Percentiles rank a stretch among this genome's conserved stretches.
phyloP scores from a whole-genome alignment of 2,797 vertebrate species.

The Menidia menidia region DNA sequence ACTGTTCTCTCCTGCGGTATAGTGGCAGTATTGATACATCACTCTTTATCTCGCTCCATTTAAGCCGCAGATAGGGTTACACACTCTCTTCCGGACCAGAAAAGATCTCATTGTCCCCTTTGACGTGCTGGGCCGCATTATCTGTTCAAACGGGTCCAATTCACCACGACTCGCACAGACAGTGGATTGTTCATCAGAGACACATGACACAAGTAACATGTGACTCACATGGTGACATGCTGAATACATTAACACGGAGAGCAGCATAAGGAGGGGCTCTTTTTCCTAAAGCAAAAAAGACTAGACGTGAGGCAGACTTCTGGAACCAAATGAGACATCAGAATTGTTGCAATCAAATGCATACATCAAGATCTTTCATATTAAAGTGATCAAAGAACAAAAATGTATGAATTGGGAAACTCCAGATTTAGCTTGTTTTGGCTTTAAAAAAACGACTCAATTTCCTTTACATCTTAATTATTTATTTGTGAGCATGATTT shows the following conservation, averaged over 20 bases:
- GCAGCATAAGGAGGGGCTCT: conserved; percentile 36
- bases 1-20: conserved; percentile 65
- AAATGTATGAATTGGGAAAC: background rate
- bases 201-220: conserved; percentile 55
- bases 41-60: conserved; percentile 77
- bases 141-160: conserved; percentile 61
- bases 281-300: conserved; percentile 25
- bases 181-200: conserved; percentile 45
- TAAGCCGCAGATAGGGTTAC: conserved; percentile 73
- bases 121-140: conserved; percentile 61
- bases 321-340: background rate
- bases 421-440: too few species aligned
- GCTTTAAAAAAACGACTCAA: too few species aligned
- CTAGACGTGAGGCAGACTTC: background rate
- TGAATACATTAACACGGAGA: conserved; percentile 59
- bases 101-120: conserved; percentile 74
- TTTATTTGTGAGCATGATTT: background rate
- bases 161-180: conserved; percentile 46
- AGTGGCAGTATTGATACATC: conserved; percentile 62
- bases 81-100: conserved; percentile 69
- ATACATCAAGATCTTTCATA: background rate
- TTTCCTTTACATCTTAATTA: too few species aligned
- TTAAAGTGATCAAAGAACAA: background rate
- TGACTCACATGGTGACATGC: conserved; percentile 58
- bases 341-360: background rate